Evolutionary conservation across 92 coral and sea anemone genomes (phyloP).

Genomic region (Parazoanthus atlanticus): DNA sequence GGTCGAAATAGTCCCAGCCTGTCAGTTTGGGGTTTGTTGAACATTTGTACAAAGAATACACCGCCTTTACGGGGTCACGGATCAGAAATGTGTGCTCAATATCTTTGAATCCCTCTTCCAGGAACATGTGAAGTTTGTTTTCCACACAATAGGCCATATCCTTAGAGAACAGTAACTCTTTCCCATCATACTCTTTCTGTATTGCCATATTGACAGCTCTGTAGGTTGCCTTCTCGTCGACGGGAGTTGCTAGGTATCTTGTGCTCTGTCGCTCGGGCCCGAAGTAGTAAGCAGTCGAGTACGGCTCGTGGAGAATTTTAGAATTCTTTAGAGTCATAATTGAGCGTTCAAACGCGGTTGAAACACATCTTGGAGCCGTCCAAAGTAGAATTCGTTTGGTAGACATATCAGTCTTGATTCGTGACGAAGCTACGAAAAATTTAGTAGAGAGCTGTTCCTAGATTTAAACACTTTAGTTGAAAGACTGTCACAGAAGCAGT

Average conservation of each 20-base stretch:
- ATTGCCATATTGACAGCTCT: conserved; percentile 64
- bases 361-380: conserved; percentile 98
- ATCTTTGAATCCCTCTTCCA: conserved; percentile 79
- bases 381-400: conserved; percentile 79
- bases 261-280: conserved; percentile 89
- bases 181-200: conserved; percentile 83
- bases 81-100: conserved; percentile 86
- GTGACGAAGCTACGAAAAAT: no score
- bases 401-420: conserved; percentile 50
- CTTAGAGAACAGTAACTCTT: conserved; percentile 86
- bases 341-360: conserved; percentile 96
- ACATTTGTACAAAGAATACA: conserved; percentile 80
- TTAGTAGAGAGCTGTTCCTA: background rate
- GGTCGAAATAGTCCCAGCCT: conserved; percentile 95
- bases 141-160: conserved; percentile 94
- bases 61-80: conserved; percentile 84
- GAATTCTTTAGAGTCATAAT: conserved; percentile 87
- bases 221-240: conserved; percentile 75
- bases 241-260: conserved; percentile 70
- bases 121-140: conserved; percentile 73
- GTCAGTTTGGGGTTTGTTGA: conserved; percentile 92
- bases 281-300: conserved; percentile 78
- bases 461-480: background rate
- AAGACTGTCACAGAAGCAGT: background rate
- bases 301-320: conserved; percentile 93